Conservation (phyloP, 2,113 vertebrate genomes). For the Dunckerocampus dactyliophorus region DNA sequence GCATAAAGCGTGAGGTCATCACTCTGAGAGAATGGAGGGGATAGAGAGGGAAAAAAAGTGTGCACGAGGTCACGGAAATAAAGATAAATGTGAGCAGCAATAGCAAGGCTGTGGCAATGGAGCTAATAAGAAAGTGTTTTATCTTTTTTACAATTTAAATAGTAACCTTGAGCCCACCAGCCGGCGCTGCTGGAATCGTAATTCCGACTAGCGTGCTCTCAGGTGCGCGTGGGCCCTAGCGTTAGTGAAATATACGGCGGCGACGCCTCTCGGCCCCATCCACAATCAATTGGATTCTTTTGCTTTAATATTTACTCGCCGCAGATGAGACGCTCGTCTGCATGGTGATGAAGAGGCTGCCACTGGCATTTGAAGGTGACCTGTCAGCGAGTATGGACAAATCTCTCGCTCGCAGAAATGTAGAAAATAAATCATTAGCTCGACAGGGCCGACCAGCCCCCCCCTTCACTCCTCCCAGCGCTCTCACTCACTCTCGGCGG, state of each 20-base stretch:
- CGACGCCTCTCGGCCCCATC: conserved; percentile 86
- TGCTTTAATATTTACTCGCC: conserved; percentile 99
- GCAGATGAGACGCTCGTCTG: conserved; percentile 99
- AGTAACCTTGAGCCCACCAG: conserved; percentile 86
- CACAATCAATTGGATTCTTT: conserved; percentile 99
- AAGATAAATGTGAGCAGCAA: conserved; percentile 80
- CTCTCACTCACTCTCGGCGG: conserved; percentile 75
- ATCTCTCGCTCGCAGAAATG: conserved; percentile 99
- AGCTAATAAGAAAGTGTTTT: conserved; percentile 89
- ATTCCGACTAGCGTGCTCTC: conserved; percentile 67
- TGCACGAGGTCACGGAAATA: conserved; percentile 76
- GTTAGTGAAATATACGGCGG: conserved; percentile 94
- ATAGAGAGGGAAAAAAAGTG: conserved; percentile 41
- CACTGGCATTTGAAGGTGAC: conserved; percentile 99
- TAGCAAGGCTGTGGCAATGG: conserved; percentile 76
- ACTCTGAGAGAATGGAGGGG: conserved; percentile 64
- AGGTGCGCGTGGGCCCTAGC: conserved; percentile 76
- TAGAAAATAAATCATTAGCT: conserved; percentile 99
- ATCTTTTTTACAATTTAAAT: conserved; percentile 82
- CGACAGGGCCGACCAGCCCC: conserved; percentile 83
- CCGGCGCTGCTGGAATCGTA: conserved; percentile 78
- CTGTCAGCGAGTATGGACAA: conserved; percentile 99
- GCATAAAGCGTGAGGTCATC: conserved; percentile 76
- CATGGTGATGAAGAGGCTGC: conserved; percentile 99
- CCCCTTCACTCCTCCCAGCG: conserved; percentile 74